Evolutionary conservation across 1,140 invertebrate genomes (phyloP).

Genomic region (roundworm (Caenorhabditis elegans)): DNA sequence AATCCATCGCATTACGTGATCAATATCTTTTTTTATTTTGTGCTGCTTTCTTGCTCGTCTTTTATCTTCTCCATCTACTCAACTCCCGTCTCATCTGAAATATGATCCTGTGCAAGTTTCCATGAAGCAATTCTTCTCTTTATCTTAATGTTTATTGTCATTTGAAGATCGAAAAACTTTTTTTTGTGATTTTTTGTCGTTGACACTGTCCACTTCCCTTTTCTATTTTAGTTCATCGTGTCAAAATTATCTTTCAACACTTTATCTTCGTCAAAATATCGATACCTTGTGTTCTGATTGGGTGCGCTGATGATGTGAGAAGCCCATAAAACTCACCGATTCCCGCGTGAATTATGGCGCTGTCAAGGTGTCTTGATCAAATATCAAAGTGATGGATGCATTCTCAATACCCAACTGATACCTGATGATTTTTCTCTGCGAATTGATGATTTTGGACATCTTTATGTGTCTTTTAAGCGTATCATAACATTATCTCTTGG

Average conservation of each 20-base stretch:
- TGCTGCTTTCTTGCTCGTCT: neutral
- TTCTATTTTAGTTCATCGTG: neutral
- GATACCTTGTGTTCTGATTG: slow-evolving; percentile 12
- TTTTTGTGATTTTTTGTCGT: neutral
- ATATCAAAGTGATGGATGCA: slow-evolving; percentile 27
- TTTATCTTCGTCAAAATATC: slow-evolving; percentile 5
- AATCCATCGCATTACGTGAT: neutral
- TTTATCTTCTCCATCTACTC: no score
- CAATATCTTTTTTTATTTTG: neutral
- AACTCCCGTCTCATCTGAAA: neutral
- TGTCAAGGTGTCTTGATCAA: slow-evolving; percentile 29
- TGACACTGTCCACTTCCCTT: neutral
- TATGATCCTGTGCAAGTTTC: slow-evolving; percentile 1
- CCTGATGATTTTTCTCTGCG: neutral
- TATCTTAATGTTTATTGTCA: neutral
- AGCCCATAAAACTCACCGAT: neutral
- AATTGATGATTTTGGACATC: neutral
- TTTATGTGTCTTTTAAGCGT: neutral
- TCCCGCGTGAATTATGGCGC: slow-evolving; percentile 13
- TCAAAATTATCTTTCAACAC: neutral
- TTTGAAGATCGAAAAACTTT: neutral
- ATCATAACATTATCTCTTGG: neutral
- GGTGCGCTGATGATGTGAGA: neutral
- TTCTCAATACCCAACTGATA: neutral
- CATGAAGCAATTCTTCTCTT: neutral